phyloP scores from a whole-genome alignment of 2,888 invertebrate species.

The Tuberolachnus salignus region DNA sequence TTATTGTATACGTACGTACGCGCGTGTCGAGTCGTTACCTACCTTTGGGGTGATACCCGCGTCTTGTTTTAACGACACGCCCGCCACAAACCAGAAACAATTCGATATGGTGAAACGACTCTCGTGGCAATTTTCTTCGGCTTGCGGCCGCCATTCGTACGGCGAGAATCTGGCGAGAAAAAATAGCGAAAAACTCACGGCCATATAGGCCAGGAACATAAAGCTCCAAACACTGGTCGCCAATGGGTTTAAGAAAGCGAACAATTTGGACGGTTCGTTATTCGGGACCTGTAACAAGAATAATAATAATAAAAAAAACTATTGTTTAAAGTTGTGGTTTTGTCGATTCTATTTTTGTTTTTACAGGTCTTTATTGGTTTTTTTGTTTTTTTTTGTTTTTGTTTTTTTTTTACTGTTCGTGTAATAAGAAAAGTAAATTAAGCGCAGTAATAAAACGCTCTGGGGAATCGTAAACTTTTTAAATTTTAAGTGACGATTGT shows the following conservation, averaged over 20 bases:
- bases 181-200: conserved; percentile 92
- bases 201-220: conserved; percentile 89
- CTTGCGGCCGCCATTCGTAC: conserved; percentile 90
- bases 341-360: conserved; percentile 36
- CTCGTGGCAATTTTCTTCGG: conserved; percentile 79
- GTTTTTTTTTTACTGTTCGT: conserved; percentile 15
- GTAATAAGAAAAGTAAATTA: conserved; percentile 52
- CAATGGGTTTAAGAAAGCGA: conserved; percentile 95
- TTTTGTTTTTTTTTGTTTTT: conserved; percentile 3
- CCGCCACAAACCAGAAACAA: conserved; percentile 96
- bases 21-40: conserved; percentile 59
- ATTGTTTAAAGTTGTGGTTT: conserved; percentile 39
- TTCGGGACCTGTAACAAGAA: conserved; percentile 76
- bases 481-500: conserved; percentile 54
- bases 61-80: conserved; percentile 92
- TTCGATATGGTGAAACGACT: conserved; percentile 97
- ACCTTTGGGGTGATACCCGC: conserved; percentile 92
- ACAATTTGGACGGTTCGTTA: conserved; percentile 83
- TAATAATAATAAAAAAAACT: conserved; percentile 12
- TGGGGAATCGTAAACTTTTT: conserved; percentile 48
- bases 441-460: conserved; percentile 43
- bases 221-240: conserved; percentile 97
- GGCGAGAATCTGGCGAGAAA: conserved; percentile 97
- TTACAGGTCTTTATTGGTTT: conserved; percentile 35
- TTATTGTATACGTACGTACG: background rate